Evolutionary conservation across 2,888 invertebrate genomes (phyloP).

Genomic region (Hemistola chrysoprasaria): DNA sequence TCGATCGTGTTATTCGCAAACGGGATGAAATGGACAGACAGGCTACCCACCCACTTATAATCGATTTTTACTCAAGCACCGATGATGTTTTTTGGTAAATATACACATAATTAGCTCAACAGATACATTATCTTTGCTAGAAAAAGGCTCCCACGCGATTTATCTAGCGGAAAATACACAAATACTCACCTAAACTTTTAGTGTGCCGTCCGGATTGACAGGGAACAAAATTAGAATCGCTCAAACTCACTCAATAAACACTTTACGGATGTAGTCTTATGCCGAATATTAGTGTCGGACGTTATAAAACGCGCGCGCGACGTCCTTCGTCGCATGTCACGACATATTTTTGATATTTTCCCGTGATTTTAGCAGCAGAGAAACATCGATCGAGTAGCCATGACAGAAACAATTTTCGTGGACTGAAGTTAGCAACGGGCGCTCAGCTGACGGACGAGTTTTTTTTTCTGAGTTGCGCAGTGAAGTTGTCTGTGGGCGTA

Average conservation of each 20-base stretch:
- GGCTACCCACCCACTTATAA: slow-evolving; percentile 76
- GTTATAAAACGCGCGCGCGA: slow-evolving; percentile 41
- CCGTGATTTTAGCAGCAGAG: slow-evolving; percentile 63
- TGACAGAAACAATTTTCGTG: slow-evolving; percentile 73
- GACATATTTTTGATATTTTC: slow-evolving; percentile 73
- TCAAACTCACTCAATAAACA: slow-evolving; percentile 71
- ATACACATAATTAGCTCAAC: slow-evolving; percentile 33
- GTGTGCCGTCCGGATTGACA: slow-evolving; percentile 59
- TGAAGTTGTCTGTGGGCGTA: slow-evolving; percentile 53
- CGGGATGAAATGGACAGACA: slow-evolving; percentile 48
- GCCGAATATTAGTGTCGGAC: slow-evolving; percentile 54
- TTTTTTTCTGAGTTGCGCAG: slow-evolving; percentile 54
- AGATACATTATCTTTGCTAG: slow-evolving; percentile 30
- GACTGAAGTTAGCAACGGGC: slow-evolving; percentile 62
- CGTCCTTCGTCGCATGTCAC: slow-evolving; percentile 52
- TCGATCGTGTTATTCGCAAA: slow-evolving; percentile 62
- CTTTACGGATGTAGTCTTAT: slow-evolving; percentile 51
- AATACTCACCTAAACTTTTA: slow-evolving; percentile 71
- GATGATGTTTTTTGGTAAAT: slow-evolving; percentile 32
- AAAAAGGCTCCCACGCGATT: slow-evolving; percentile 33
- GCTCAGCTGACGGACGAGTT: slow-evolving; percentile 75
- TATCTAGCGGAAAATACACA: slow-evolving; percentile 41
- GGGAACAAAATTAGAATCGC: slow-evolving; percentile 76
- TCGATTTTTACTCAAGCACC: slow-evolving; percentile 74
- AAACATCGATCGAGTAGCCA: slow-evolving; percentile 77